Evolutionary conservation across 2,888 invertebrate species (phyloP).

Genomic region (Mesorhabditis sp.): DNA sequence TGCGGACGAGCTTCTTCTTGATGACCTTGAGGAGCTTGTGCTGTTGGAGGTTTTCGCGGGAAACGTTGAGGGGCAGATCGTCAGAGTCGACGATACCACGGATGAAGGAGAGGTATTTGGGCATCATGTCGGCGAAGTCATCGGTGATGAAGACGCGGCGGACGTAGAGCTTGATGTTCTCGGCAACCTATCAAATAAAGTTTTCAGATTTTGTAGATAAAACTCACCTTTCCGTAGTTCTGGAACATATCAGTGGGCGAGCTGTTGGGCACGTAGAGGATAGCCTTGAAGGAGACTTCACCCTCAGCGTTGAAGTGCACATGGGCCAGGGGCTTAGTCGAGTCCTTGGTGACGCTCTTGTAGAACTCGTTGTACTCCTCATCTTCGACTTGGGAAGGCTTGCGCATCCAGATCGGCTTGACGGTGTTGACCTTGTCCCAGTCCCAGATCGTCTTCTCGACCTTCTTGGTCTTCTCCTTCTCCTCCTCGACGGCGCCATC

Average conservation of each 20-base stretch:
- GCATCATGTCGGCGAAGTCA: conserved; percentile 98
- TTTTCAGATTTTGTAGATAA: background rate
- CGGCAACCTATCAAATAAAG: conserved; percentile 26
- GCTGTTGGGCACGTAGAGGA: conserved; percentile 84
- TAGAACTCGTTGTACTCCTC: conserved; percentile 90
- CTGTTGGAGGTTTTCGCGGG: conserved; percentile 94
- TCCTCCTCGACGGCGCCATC: conserved; percentile 53
- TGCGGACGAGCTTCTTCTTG: conserved; percentile 95
- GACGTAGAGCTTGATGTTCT: conserved; percentile 74
- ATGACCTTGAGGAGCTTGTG: conserved; percentile 95
- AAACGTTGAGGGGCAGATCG: conserved; percentile 94
- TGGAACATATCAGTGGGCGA: conserved; percentile 91
- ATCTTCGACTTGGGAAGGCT: conserved; percentile 62
- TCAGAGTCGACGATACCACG: conserved; percentile 97
- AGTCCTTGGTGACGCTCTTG: conserved; percentile 79
- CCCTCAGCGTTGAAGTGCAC: conserved; percentile 94
- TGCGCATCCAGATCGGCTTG: conserved; percentile 97
- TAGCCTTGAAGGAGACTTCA: conserved; percentile 95
- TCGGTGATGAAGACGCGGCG: conserved; percentile 98
- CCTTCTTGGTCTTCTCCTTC: conserved; percentile 58
- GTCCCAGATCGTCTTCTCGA: conserved; percentile 93
- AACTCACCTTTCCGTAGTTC: conserved; percentile 80
- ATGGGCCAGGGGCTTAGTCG: conserved; percentile 52
- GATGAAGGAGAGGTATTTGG: conserved; percentile 89
- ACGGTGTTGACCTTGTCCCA: conserved; percentile 93